Percentiles rank a stretch among this genome's conserved stretches.
Conservation (phyloP, 2,797 vertebrate genomes). For the Sebastolobus alascanus region DNA sequence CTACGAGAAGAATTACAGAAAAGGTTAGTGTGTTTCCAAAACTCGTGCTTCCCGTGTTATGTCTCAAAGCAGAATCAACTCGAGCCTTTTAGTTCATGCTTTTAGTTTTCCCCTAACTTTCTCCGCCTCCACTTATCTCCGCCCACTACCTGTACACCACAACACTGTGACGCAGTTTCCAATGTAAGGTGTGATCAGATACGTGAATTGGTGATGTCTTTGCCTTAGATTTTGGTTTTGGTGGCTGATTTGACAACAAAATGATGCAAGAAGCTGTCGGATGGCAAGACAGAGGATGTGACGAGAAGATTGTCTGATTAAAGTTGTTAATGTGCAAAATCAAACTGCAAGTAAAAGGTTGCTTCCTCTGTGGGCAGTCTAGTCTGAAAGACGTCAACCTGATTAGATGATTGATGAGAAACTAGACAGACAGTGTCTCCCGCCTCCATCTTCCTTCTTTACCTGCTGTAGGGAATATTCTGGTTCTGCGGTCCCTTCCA, state of each 20-base stretch:
- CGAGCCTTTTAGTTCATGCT: constrained; percentile 31
- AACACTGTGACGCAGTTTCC: constrained; percentile 62
- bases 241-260: not conserved
- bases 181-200: not conserved
- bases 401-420: not conserved
- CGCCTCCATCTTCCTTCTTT: constrained; percentile 48
- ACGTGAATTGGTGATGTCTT: not conserved
- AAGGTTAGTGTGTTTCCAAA: constrained; percentile 22
- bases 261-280: not conserved
- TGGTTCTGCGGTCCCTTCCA: constrained; percentile 84
- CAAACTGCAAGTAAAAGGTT: not conserved
- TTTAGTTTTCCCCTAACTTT: constrained; percentile 11
- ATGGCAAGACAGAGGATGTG: not conserved
- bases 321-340: not conserved
- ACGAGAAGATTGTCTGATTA: not conserved
- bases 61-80: constrained; percentile 13
- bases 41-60: constrained; percentile 7
- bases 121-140: constrained; percentile 53
- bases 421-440: not conserved
- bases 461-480: constrained; percentile 85
- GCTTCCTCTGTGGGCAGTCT: not conserved
- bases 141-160: constrained; percentile 51
- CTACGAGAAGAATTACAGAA: not conserved
- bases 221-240: not conserved
- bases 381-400: not conserved